These are phyloP conservation scores for Neosilurus mollespiculum DNA, from an alignment of 2,797 vertebrate genomes.

Conservation along the genomic window DNA sequence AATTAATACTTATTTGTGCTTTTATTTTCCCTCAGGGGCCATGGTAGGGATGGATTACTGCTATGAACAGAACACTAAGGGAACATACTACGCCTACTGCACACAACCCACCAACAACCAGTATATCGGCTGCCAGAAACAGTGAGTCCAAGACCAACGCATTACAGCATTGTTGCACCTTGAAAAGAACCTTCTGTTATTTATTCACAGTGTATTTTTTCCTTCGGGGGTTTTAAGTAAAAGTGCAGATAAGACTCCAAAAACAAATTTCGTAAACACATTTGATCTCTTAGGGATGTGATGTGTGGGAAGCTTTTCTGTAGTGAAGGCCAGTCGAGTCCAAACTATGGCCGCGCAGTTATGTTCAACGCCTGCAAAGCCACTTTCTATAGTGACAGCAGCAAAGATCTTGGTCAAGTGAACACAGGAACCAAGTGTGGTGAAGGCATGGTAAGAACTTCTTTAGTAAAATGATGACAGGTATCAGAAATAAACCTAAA, in stretches of 20 bases:
- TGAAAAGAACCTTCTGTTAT: too few species aligned
- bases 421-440: slow-evolving; percentile 83
- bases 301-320: slow-evolving; percentile 90
- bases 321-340: slow-evolving; percentile 61
- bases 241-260: not conserved
- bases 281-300: slow-evolving; percentile 70
- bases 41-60: slow-evolving; percentile 66
- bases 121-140: slow-evolving; percentile 69
- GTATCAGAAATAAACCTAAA: not conserved
- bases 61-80: slow-evolving; percentile 73
- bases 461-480: too few species aligned
- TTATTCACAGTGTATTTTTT: too few species aligned
- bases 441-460: slow-evolving; percentile 71
- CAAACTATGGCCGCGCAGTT: slow-evolving; percentile 71
- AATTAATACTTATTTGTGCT: not conserved
- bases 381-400: slow-evolving; percentile 65
- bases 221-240: too few species aligned
- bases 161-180: not conserved
- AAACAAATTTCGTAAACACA: not conserved
- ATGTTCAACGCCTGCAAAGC: slow-evolving; percentile 67
- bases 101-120: slow-evolving; percentile 49
- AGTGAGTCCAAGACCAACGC: slow-evolving; percentile 67
- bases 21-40: slow-evolving; percentile 62
- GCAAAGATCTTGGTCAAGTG: slow-evolving; percentile 77
- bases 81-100: slow-evolving; percentile 76